These are phyloP conservation scores for Sisyra terminalis DNA, from an alignment of 2,888 invertebrate genomes.

Conservation along the genomic window DNA sequence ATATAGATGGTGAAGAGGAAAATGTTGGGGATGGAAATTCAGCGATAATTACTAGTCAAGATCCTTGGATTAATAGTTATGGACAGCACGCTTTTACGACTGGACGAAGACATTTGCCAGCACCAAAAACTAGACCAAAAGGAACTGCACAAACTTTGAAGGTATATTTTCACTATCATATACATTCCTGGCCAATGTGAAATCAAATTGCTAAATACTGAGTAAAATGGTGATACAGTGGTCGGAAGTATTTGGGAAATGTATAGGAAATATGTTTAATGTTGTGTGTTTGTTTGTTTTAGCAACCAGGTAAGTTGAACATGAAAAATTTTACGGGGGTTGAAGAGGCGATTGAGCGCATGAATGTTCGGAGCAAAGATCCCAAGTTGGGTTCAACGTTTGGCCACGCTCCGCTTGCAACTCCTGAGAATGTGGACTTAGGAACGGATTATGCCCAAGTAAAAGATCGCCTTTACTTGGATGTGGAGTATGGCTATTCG, in stretches of 20 bases:
- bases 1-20: slow-evolving; percentile 10
- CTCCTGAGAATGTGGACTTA: slow-evolving; percentile 59
- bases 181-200: too few species aligned
- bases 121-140: slow-evolving; percentile 45
- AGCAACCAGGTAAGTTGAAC: slow-evolving; percentile 82
- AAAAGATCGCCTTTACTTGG: slow-evolving; percentile 42
- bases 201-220: too few species aligned
- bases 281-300: slow-evolving; percentile 15
- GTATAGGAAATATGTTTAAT: too few species aligned
- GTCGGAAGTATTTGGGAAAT: too few species aligned
- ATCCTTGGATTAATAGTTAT: slow-evolving; percentile 34
- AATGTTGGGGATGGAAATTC: slow-evolving; percentile 24
- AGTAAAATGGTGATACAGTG: too few species aligned
- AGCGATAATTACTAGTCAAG: slow-evolving; percentile 16
- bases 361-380: slow-evolving; percentile 43
- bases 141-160: slow-evolving; percentile 52
- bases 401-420: slow-evolving; percentile 58
- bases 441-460: slow-evolving; percentile 57
- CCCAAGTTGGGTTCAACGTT: slow-evolving; percentile 27
- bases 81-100: slow-evolving; percentile 55
- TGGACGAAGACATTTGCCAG: slow-evolving; percentile 41
- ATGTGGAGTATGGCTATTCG: slow-evolving; percentile 48
- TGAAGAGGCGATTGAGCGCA: slow-evolving; percentile 63
- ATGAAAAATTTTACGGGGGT: slow-evolving; percentile 79
- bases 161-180: slow-evolving; percentile 19